A percentile compares a stretch with the other conserved stretches of the same genome.
Conservation (phyloP, 1,140 invertebrate genomes). For the Odontomachus brunneus region DNA sequence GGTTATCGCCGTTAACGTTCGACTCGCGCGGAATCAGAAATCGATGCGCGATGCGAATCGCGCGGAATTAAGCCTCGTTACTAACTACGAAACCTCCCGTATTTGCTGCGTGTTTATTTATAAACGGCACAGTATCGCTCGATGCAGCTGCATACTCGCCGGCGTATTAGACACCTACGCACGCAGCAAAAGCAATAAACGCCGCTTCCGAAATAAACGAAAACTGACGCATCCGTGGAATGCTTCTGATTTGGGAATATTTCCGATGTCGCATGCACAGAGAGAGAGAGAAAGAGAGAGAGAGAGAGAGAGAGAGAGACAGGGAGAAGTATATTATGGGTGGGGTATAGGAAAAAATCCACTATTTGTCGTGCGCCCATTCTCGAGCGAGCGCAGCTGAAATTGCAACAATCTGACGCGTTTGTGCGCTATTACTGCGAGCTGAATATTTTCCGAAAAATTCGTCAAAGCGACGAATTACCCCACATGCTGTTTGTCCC, state of each 20-base stretch:
- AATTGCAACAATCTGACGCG: slow-evolving; percentile 48
- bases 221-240: slow-evolving; percentile 55
- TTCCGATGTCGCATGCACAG: slow-evolving; percentile 30
- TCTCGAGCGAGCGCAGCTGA: neutral
- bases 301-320: too few species aligned
- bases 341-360: slow-evolving; percentile 20
- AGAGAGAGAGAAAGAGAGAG: neutral
- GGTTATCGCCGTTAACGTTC: slow-evolving; percentile 38
- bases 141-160: slow-evolving; percentile 5
- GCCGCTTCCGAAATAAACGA: slow-evolving; percentile 43
- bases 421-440: slow-evolving; percentile 33
- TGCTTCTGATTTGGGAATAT: slow-evolving; percentile 61
- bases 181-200: slow-evolving; percentile 9
- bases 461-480: slow-evolving; percentile 58
- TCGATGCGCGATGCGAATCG: slow-evolving; percentile 8
- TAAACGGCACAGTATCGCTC: neutral
- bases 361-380: slow-evolving; percentile 43
- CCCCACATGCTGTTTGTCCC: slow-evolving; percentile 5
- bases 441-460: slow-evolving; percentile 55
- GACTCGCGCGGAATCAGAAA: slow-evolving; percentile 25
- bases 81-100: slow-evolving; percentile 22
- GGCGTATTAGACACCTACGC: slow-evolving; percentile 34
- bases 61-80: slow-evolving; percentile 15
- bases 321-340: slow-evolving; percentile 11
- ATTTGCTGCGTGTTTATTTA: slow-evolving; percentile 8